A percentile compares a stretch with the other conserved stretches of the same genome.
Conservation (phyloP, 2,888 invertebrate species). For the Lasioglossum malachurum region DNA sequence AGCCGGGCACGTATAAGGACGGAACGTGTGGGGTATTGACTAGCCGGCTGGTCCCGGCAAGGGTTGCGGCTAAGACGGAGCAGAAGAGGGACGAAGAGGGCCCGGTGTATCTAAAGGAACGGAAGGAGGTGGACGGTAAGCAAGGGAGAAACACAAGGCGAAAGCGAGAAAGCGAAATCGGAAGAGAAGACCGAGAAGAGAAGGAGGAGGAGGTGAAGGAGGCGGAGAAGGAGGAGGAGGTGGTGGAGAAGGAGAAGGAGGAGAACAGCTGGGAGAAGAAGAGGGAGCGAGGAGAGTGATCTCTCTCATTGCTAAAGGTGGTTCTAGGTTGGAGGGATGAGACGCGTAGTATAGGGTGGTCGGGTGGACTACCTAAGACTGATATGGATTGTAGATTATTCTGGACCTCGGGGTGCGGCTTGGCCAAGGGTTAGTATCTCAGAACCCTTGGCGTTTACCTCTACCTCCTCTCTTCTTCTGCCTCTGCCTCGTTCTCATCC, state of each 20-base stretch:
- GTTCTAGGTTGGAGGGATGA: conserved; percentile 73
- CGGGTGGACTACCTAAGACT: conserved; percentile 84
- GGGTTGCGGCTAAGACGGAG: conserved; percentile 84
- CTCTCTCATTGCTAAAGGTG: conserved; percentile 79
- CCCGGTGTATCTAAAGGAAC: conserved; percentile 57
- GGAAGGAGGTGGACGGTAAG: conserved; percentile 63
- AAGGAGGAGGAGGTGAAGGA: conserved; percentile 32
- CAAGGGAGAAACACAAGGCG: conserved; percentile 78
- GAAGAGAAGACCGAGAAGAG: conserved; percentile 31
- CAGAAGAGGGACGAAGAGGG: conserved; percentile 57
- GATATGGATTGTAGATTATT: conserved; percentile 85
- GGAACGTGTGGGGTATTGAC: conserved; percentile 84
- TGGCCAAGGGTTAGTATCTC: conserved; percentile 84
- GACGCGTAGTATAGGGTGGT: conserved; percentile 65
- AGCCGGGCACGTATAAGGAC: conserved; percentile 77
- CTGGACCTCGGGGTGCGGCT: conserved; percentile 84
- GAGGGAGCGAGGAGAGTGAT: conserved; percentile 54
- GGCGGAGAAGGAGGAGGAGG: conserved; percentile 27
- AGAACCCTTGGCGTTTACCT: conserved; percentile 74
- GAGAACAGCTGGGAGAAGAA: conserved; percentile 8
- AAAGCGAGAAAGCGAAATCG: conserved; percentile 63
- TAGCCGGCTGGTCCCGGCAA: conserved; percentile 81
- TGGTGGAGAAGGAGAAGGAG: conserved; percentile 5
- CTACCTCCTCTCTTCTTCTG: conserved; percentile 67
- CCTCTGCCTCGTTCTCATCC: conserved; percentile 70